phyloP scores from a whole-genome alignment of 2,113 vertebrate genomes.

The Erythrolamprus reginae region DNA sequence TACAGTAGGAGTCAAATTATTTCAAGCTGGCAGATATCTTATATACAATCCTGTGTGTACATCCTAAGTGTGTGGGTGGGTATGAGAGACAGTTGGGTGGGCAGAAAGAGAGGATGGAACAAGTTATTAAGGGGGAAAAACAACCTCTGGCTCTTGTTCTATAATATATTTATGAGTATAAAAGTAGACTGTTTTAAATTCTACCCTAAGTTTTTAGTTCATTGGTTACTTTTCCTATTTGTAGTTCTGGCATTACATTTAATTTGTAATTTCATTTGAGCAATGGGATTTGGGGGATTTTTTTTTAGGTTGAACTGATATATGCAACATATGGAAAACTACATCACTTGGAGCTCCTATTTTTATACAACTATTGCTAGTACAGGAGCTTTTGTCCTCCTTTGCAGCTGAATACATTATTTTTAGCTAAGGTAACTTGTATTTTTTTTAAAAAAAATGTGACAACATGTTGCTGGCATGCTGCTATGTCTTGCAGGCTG shows the following conservation, averaged over 20 bases:
- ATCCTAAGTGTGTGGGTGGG: not conserved
- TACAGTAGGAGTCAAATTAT: not conserved
- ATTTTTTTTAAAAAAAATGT: not conserved
- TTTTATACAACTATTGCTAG: not conserved
- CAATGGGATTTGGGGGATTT: not conserved
- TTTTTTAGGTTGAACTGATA: not conserved
- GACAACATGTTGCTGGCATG: not conserved
- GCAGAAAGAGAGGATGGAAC: slow-evolving; percentile 15
- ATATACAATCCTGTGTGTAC: slow-evolving; percentile 32
- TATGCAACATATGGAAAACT: not conserved
- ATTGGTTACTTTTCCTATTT: not conserved
- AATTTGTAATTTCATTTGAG: not conserved
- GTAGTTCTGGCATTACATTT: not conserved
- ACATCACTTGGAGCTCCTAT: not conserved
- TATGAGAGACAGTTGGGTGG: slow-evolving; percentile 1
- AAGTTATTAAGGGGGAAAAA: not conserved
- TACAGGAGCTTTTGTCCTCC: not conserved
- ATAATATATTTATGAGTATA: not conserved
- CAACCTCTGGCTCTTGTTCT: not conserved
- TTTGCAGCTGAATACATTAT: not conserved
- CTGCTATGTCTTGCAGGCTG: not conserved
- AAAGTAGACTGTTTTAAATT: not conserved
- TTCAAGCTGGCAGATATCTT: slow-evolving; percentile 46
- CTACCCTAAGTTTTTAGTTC: not conserved
- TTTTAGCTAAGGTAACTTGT: not conserved